Evolutionary conservation across 2,797 vertebrate species (phyloP).

Genomic region (Ctenopoma multispine): DNA sequence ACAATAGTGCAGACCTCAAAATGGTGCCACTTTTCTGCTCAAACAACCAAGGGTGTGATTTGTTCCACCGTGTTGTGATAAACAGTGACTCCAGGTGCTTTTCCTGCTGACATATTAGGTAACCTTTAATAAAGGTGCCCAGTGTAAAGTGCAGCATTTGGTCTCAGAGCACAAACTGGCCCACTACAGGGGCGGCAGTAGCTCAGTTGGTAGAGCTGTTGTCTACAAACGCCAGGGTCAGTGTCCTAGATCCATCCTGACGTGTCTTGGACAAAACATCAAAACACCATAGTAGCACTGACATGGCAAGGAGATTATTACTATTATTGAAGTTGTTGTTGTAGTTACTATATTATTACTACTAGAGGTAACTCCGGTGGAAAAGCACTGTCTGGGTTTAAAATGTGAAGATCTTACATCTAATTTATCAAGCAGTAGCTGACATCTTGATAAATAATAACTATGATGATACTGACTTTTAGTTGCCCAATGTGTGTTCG

Average conservation of each 20-base stretch:
- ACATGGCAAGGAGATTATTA: too few species aligned
- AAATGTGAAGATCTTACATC: constrained; percentile 22
- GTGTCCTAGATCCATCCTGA: too few species aligned
- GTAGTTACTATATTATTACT: too few species aligned
- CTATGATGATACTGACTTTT: background rate
- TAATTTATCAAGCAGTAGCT: constrained; percentile 12
- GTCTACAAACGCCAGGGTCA: too few species aligned
- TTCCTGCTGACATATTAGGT: constrained; percentile 33
- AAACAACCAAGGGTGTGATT: constrained; percentile 38
- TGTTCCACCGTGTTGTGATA: constrained; percentile 26
- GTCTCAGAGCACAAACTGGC: constrained; percentile 37
- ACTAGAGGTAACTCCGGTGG: constrained; percentile 4
- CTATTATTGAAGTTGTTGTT: too few species aligned
- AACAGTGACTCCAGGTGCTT: constrained; percentile 32
- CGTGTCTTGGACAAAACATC: too few species aligned
- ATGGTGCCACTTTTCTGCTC: background rate
- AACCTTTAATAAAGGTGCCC: background rate
- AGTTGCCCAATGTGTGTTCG: background rate
- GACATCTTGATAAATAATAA: background rate
- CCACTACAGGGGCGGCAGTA: background rate
- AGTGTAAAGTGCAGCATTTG: constrained; percentile 33
- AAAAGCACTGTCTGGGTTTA: constrained; percentile 14
- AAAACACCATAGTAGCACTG: too few species aligned
- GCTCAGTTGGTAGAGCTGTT: too few species aligned
- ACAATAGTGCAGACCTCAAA: background rate